Percentiles rank a stretch among this genome's conserved stretches.
Evolutionary conservation across 1,140 invertebrate genomes (phyloP).

Genomic region (Araneus ventricosus): DNA sequence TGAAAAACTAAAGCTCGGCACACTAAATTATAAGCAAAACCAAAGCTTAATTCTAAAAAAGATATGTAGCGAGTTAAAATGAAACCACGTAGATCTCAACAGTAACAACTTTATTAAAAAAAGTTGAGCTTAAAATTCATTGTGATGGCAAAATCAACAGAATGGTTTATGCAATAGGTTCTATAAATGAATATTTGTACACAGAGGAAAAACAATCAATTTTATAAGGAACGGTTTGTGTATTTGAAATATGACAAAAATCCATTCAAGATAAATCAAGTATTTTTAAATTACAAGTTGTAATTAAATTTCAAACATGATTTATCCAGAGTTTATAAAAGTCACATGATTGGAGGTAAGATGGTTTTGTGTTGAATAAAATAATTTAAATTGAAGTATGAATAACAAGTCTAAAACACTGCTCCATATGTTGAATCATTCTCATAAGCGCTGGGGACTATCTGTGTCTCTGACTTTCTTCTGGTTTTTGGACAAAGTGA

Average conservation of each 20-base stretch:
- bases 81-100: background rate
- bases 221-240: background rate
- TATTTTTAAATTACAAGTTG: background rate
- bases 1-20: too few species aligned
- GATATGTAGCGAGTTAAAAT: too few species aligned
- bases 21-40: too few species aligned
- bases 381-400: background rate
- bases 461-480: slow-evolving; percentile 71
- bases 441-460: slow-evolving; percentile 74
- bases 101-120: background rate
- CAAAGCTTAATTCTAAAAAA: too few species aligned
- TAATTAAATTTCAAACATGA: slow-evolving; percentile 17
- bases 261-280: background rate
- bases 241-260: background rate
- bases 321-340: slow-evolving; percentile 23
- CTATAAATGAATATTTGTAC: background rate
- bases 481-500: slow-evolving; percentile 88
- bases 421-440: background rate
- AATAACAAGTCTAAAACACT: background rate
- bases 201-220: background rate
- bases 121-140: background rate
- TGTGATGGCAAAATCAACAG: background rate
- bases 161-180: background rate
- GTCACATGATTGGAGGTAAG: slow-evolving; percentile 9
- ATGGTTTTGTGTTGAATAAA: background rate